Conservation (phyloP, 2,888 invertebrate species). For the Hermaeophaga mercurialis region DNA sequence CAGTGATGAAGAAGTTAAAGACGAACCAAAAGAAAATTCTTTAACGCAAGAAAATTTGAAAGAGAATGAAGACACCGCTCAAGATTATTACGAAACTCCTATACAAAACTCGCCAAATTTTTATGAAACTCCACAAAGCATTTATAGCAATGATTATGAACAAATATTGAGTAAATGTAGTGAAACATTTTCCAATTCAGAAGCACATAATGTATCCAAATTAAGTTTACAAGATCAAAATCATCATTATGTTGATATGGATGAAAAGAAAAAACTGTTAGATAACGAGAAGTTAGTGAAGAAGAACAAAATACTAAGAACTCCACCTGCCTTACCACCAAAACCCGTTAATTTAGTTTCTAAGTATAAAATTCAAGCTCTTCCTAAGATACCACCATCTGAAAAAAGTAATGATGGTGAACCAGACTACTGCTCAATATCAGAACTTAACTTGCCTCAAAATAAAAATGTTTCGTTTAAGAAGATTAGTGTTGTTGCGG, state of each 20-base stretch:
- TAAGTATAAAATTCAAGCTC: slow-evolving; percentile 64
- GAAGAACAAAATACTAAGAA: slow-evolving; percentile 64
- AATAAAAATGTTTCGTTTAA: slow-evolving; percentile 42
- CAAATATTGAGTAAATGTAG: slow-evolving; percentile 64
- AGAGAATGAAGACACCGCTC: slow-evolving; percentile 36
- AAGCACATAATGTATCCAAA: slow-evolving; percentile 48
- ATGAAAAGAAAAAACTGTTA: slow-evolving; percentile 55
- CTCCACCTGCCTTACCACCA: slow-evolving; percentile 77
- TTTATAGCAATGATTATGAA: slow-evolving; percentile 77
- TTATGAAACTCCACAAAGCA: slow-evolving; percentile 71
- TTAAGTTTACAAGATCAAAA: slow-evolving; percentile 61
- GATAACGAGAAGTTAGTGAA: slow-evolving; percentile 46
- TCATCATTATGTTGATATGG: slow-evolving; percentile 67
- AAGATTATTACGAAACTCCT: slow-evolving; percentile 57
- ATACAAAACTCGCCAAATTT: slow-evolving; percentile 59
- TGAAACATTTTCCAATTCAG: slow-evolving; percentile 49
- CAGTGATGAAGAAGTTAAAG: slow-evolving; percentile 51
- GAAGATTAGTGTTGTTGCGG: slow-evolving; percentile 53
- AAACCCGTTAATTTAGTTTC: slow-evolving; percentile 76
- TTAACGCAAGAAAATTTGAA: slow-evolving; percentile 39
- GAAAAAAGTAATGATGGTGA: slow-evolving; percentile 55
- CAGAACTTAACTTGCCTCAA: slow-evolving; percentile 67
- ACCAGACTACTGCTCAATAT: slow-evolving; percentile 79
- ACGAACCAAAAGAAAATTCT: slow-evolving; percentile 25
- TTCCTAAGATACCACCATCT: slow-evolving; percentile 38